A percentile compares a stretch with the other conserved stretches of the same genome.
Conservation (phyloP, 2,888 invertebrate species). For the Steinernema scapterisci region DNA sequence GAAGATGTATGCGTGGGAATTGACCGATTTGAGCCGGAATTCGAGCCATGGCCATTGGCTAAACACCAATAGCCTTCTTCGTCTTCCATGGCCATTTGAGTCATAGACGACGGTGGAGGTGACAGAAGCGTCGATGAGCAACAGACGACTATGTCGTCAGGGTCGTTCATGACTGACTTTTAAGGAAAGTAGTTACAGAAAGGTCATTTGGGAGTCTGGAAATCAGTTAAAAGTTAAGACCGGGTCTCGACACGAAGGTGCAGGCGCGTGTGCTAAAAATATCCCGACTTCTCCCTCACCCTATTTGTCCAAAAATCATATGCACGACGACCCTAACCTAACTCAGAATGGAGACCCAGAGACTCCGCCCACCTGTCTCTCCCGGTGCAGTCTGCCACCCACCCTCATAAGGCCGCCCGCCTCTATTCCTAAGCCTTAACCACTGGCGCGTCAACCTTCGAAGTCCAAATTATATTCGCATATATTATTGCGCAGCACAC, state of each 20-base stretch:
- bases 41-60: conserved; percentile 19
- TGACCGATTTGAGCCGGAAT: conserved; percentile 9
- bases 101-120: conserved; percentile 19
- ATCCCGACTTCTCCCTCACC: background rate
- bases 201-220: conserved; percentile 24
- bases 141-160: conserved; percentile 22
- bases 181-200: conserved; percentile 14
- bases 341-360: no score
- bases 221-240: background rate
- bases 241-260: background rate
- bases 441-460: background rate
- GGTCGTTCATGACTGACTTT: conserved; percentile 12
- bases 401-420: background rate
- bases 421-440: no score
- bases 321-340: conserved; percentile 22
- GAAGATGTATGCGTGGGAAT: conserved; percentile 27
- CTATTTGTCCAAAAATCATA: conserved; percentile 16
- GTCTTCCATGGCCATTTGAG: conserved; percentile 17
- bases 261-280: no score
- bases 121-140: conserved; percentile 29
- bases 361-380: conserved; percentile 19
- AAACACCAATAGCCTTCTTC: conserved; percentile 28
- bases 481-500: conserved; percentile 28
- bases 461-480: conserved; percentile 24
- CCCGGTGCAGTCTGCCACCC: background rate